Evolutionary conservation across 2,797 vertebrate species (phyloP).

Genomic region (Dendrocincla tyrannina): DNA sequence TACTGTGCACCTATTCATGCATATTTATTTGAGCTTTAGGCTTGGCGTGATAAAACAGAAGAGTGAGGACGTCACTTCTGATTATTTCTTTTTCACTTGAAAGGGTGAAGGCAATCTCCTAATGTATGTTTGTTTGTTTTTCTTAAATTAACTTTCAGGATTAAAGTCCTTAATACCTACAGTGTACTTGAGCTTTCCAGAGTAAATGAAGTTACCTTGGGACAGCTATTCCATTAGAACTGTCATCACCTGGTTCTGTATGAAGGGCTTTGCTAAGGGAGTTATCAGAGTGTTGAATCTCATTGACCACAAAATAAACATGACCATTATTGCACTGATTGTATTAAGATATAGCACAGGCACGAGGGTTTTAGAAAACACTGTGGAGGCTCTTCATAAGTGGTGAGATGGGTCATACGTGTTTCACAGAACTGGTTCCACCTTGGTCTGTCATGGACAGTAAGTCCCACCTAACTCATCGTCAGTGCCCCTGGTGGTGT

Average conservation of each 20-base stretch:
- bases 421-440: not conserved
- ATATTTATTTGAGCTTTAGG: not conserved
- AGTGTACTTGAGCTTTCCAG: not conserved
- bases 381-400: not conserved
- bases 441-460: not conserved
- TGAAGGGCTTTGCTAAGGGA: not conserved
- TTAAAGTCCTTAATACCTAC: not conserved
- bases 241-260: not conserved
- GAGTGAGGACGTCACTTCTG: not conserved
- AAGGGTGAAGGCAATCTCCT: not conserved
- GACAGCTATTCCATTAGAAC: not conserved
- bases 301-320: not conserved
- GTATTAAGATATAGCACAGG: not conserved
- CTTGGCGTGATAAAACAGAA: not conserved
- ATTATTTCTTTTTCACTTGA: not conserved
- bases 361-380: not conserved
- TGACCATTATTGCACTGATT: not conserved
- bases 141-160: not conserved
- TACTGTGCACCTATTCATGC: not conserved
- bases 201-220: not conserved
- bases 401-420: not conserved
- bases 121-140: not conserved
- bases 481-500: rapidly evolving
- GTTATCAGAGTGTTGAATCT: not conserved
- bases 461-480: not conserved